phyloP scores from a whole-genome alignment of 1,140 invertebrate species.

The Penaeus indicus region DNA sequence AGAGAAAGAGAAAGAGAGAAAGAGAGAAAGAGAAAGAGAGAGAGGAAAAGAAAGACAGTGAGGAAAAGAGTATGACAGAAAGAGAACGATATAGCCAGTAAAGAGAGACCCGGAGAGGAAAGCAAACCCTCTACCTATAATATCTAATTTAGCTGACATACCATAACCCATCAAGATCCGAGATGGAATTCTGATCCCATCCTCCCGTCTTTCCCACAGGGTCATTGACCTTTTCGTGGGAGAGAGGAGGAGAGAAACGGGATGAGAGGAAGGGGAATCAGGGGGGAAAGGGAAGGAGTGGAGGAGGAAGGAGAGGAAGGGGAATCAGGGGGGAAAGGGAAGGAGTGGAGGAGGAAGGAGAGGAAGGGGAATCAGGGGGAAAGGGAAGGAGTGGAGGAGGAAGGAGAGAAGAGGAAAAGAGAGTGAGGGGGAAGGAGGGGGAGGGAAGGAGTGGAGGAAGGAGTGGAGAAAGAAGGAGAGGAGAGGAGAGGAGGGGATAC shows the following conservation, averaged over 20 bases:
- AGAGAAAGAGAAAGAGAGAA: constrained; percentile 17
- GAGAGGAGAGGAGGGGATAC: not conserved
- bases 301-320: not conserved
- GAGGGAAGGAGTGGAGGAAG: not conserved
- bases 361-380: not conserved
- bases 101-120: too few relatives aligned
- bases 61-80: not conserved
- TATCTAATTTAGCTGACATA: too few relatives aligned
- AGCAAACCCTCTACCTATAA: too few relatives aligned
- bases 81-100: not conserved
- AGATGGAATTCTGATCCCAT: too few relatives aligned
- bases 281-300: not conserved
- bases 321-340: not conserved
- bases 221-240: too few relatives aligned
- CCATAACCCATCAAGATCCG: too few relatives aligned
- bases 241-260: not conserved
- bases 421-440: not conserved
- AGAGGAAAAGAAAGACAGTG: not conserved
- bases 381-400: not conserved
- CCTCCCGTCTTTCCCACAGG: too few relatives aligned
- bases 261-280: not conserved
- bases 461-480: not conserved
- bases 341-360: not conserved
- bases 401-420: not conserved
- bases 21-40: not conserved